Evolutionary conservation across 2,888 invertebrate species (phyloP).

Genomic region (Coleophora flavipennella): DNA sequence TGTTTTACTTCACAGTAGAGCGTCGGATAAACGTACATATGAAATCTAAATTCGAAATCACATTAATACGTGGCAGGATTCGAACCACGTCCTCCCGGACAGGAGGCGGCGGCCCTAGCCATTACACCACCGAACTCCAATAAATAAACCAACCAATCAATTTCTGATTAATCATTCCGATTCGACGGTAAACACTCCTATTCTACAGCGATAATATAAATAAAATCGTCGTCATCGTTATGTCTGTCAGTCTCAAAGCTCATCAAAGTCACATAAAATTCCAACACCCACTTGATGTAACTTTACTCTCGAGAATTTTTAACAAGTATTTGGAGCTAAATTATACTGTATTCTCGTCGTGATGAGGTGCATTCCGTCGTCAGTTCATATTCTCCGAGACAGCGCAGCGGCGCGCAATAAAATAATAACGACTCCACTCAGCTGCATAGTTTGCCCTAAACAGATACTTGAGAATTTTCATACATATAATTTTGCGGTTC

Average conservation of each 20-base stretch:
- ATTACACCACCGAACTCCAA: no score
- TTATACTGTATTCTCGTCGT: constrained; percentile 41
- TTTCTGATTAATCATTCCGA: no score
- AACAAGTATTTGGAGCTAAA: constrained; percentile 55
- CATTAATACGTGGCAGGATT: no score
- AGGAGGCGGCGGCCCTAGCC: no score
- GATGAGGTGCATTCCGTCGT: constrained; percentile 33
- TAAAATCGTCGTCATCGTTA: constrained; percentile 39
- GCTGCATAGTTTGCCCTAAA: constrained; percentile 26
- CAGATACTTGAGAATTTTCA: constrained; percentile 20
- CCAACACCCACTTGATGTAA: constrained; percentile 38
- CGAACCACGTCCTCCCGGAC: no score
- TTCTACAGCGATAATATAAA: constrained; percentile 43
- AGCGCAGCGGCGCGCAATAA: constrained; percentile 36
- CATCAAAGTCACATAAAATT: constrained; percentile 60
- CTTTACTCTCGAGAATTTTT: constrained; percentile 38
- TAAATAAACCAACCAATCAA: no score
- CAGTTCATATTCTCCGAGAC: constrained; percentile 35
- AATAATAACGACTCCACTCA: constrained; percentile 34
- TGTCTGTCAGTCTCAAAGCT: constrained; percentile 28
- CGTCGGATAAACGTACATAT: no score
- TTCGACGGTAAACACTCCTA: constrained; percentile 17
- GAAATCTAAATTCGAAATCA: no score
- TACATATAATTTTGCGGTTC: constrained; percentile 11
- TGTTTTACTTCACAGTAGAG: no score